Evolutionary conservation across 2,797 vertebrate species (phyloP).

Genomic region (Sebastes miniatus): DNA sequence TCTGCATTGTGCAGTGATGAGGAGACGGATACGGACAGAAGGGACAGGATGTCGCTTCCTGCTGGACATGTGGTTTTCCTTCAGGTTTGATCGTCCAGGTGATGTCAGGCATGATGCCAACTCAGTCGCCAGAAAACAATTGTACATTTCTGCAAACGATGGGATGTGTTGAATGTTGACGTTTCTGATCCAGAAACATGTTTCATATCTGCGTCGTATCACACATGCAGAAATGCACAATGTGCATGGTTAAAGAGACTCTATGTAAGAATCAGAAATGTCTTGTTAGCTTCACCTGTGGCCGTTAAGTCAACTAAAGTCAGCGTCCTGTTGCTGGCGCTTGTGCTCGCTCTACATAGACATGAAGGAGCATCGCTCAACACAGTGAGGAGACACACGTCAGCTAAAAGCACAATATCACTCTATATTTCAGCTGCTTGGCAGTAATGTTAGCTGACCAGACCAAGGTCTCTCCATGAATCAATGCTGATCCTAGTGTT

Average conservation of each 20-base stretch:
- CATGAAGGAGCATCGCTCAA: too few species aligned
- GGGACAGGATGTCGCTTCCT: background rate
- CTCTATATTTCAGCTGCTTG: too few species aligned
- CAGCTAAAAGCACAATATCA: too few species aligned
- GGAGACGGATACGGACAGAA: background rate
- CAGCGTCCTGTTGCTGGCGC: too few species aligned
- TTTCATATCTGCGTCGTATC: background rate
- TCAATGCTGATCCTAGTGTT: too few species aligned
- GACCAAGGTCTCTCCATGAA: too few species aligned
- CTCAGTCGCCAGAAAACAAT: background rate
- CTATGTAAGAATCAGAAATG: too few species aligned
- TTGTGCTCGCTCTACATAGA: too few species aligned
- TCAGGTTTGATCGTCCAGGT: background rate
- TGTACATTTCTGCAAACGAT: background rate
- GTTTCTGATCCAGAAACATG: background rate
- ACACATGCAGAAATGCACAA: background rate
- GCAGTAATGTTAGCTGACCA: too few species aligned
- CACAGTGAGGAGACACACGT: too few species aligned
- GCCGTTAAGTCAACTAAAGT: too few species aligned
- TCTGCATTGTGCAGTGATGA: background rate
- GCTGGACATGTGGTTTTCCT: background rate
- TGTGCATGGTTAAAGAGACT: background rate
- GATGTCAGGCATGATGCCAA: background rate
- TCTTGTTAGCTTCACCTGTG: too few species aligned
- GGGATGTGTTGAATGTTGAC: background rate